phyloP scores from a whole-genome alignment of 2,888 invertebrate species.

The Euplexia lucipara region DNA sequence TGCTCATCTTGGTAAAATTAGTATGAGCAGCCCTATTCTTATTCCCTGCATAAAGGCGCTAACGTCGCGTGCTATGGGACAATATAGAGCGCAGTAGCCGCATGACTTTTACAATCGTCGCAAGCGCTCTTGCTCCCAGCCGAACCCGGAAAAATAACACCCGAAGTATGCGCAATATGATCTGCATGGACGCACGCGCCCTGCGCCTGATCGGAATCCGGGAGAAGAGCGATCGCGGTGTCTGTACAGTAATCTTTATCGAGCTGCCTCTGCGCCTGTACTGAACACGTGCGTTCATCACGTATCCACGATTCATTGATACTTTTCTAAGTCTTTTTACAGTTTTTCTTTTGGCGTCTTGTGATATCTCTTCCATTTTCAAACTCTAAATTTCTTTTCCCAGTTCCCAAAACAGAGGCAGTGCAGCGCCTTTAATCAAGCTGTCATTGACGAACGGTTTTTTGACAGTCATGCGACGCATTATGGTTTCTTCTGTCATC shows the following conservation, averaged over 20 bases:
- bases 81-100: conserved; percentile 2
- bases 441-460: conserved; percentile 7
- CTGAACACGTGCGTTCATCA: conserved; percentile 9
- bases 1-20: background rate
- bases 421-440: conserved; percentile 5
- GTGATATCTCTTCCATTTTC: too few species aligned
- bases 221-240: background rate
- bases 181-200: background rate
- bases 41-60: background rate
- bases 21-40: background rate
- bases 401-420: background rate
- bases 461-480: conserved; percentile 20
- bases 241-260: background rate
- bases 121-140: background rate
- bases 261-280: conserved; percentile 8
- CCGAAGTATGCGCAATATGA: conserved; percentile 16
- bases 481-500: conserved; percentile 5
- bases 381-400: too few species aligned
- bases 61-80: background rate
- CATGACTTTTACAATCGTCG: background rate
- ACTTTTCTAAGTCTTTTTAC: background rate
- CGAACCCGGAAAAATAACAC: conserved; percentile 6
- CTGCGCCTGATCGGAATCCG: conserved; percentile 4
- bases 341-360: background rate
- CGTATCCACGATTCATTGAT: background rate